Base-by-base conservation (phyloP, 2,888 invertebrate genomes). In the Eupeodes latifasciatus region DNA sequence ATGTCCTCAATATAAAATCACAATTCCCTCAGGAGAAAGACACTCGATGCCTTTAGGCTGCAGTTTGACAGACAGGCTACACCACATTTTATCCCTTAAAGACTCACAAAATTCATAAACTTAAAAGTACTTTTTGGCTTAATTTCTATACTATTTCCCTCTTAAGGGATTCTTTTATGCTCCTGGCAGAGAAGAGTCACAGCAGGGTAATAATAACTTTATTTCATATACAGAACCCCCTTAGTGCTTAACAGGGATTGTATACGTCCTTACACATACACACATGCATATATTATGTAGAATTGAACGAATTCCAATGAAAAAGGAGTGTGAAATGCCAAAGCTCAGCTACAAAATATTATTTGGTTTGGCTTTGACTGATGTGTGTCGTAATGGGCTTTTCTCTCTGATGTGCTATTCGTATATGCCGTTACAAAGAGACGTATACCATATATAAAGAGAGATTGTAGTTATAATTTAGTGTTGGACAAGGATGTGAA, bases 11-110 rank as follows among this genome's bases (percentile, higher is more conserved):
- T 83, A 76, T 77, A 76, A 79, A 87, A 80, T 87, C 71, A 83
- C 55, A 83, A 83, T 80, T 80, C 80, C 79, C 72, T 72, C 36
- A 83, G 78, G 75, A 49, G 71, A 71, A 36, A 79, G 79, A 66
- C 83, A 87, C 83, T 87, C 80, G 80, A 77, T 80, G 87, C 83
- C 80, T 87, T 77, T 77, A 62, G 80, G 80, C 80, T 87, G 71
- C 47, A 59, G 81, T 77, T 87, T 87, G 87, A 87, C 84, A 87
- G 84, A 74, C 77, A 44, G 40, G 53, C n/a, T 14, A 16, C 40
- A 12, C 7, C 36, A 55, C 16, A 77, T 71, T 82, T 67, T 71
- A 44, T 59, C 6, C 76, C 83, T 86, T 36, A 12, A 79, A 69
- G 82, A 76, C 64, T 57, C 27, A 72, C 71, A 57, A 34, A 34